These are phyloP conservation scores for Megalops cyprinoides DNA, from an alignment of 2,797 vertebrate genomes.

Conservation along the genomic window DNA sequence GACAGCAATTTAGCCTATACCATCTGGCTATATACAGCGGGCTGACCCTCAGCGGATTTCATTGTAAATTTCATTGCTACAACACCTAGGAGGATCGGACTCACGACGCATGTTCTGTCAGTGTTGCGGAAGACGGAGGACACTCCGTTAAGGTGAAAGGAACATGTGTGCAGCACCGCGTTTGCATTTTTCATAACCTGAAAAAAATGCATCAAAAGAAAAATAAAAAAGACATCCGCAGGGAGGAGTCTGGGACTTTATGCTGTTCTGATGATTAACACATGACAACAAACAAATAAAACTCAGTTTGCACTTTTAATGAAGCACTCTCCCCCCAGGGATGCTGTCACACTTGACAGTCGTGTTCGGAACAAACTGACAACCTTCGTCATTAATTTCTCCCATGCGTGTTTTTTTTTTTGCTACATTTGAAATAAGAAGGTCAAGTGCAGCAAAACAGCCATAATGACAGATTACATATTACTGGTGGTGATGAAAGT, in stretches of 20 bases:
- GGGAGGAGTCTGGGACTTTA: background rate
- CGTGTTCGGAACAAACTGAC: background rate
- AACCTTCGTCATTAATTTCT: background rate
- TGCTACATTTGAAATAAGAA: background rate
- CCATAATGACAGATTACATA: background rate
- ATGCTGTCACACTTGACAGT: constrained; percentile 20
- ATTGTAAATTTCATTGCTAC: constrained; percentile 39
- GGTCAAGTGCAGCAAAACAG: background rate
- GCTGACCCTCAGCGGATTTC: constrained; percentile 32
- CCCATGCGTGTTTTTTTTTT: constrained; percentile 4
- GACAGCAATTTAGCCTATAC: constrained; percentile 47
- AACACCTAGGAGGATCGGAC: constrained; percentile 16
- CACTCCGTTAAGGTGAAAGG: constrained; percentile 4
- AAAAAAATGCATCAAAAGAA: background rate
- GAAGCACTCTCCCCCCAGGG: constrained; percentile 21
- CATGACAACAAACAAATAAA: constrained; percentile 20
- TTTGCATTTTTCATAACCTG: background rate
- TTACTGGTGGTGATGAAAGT: background rate
- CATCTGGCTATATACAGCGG: constrained; percentile 39
- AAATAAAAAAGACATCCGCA: background rate
- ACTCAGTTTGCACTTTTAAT: constrained; percentile 19
- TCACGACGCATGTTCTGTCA: background rate
- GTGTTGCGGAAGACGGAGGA: background rate
- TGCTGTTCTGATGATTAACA: constrained; percentile 26
- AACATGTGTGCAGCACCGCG: background rate